These are phyloP conservation scores for Diprion similis DNA, from an alignment of 1,140 invertebrate species.

Conservation along the genomic window DNA sequence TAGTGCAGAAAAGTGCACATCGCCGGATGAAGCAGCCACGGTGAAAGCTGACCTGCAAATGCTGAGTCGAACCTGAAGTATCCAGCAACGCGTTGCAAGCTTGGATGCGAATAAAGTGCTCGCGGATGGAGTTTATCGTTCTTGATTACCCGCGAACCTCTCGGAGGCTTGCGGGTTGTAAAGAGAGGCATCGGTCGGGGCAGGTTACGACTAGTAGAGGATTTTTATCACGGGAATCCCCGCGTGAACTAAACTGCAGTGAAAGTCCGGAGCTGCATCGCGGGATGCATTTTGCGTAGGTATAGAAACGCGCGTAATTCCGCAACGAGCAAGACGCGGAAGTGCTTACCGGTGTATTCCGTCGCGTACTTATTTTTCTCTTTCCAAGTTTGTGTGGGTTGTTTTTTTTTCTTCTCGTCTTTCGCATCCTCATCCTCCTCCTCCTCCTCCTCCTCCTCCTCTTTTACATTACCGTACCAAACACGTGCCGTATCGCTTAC, in stretches of 20 bases:
- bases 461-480: no score
- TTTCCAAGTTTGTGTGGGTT: no score
- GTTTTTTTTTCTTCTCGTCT: no score
- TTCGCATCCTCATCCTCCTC: no score
- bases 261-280: background rate
- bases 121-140: background rate
- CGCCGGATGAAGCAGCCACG: background rate
- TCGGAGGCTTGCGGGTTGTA: background rate
- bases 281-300: background rate
- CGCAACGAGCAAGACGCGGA: background rate
- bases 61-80: background rate
- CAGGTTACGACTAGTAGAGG: background rate
- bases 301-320: background rate
- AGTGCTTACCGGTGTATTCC: background rate
- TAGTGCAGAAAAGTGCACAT: no score
- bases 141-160: background rate
- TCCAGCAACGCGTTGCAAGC: background rate
- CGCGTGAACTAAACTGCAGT: background rate
- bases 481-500: no score
- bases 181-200: background rate
- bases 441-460: no score
- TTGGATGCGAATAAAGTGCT: background rate
- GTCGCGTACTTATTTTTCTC: no score
- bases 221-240: background rate
- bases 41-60: background rate